Base-by-base conservation (phyloP, 64 coral and sea anemone species). In the Montipora foliosa region DNA sequence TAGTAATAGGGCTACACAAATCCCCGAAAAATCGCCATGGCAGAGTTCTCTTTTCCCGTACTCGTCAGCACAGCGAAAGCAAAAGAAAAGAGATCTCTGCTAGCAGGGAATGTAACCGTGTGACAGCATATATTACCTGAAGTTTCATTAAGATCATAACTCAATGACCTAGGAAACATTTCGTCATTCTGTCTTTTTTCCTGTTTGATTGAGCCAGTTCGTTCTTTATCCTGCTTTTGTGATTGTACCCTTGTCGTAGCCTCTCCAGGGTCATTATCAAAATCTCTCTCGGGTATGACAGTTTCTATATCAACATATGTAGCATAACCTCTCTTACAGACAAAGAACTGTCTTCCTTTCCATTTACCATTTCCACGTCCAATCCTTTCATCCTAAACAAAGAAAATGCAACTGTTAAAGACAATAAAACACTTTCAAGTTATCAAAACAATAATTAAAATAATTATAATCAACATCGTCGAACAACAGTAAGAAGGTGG, bases 221-320 rank as follows among this genome's bases (percentile, higher is more conserved):
- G 68, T n/a, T 5, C 3, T 57, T 57, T 37, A 52, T 53, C 51
- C 6, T 51, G 1, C 10, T 89, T 77, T 3, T 61, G 72, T 3
- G 44, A 49, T 57, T 16, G 2, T 55, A 0, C 48, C n/a, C 61
- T 47, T 21, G 5, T 68, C 29, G 29, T 37, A 37, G 1, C 29
- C 29, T 37, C 29, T 37, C 29, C 29, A 24, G 89, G 57, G 4
- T 21, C 9, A 10, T 46, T 61, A 60, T 94, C 85, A 94, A 94
- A 95, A 67, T 96, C 75, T 57, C 79, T 52, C 15, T 96, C 95
- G 47, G 67, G 87, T 78, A 93, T 87, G 11, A 96, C 87, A 84
- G 72, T 79, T 5, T 47, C 91, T 37, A 1, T 37, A 37, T 37
- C 29, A 37, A 37, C 29, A 37, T 1, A 37, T 1, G 29, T 0